These are phyloP conservation scores for Erpobdella octoculata DNA, from an alignment of 2,888 invertebrate species.

Conservation along the genomic window DNA sequence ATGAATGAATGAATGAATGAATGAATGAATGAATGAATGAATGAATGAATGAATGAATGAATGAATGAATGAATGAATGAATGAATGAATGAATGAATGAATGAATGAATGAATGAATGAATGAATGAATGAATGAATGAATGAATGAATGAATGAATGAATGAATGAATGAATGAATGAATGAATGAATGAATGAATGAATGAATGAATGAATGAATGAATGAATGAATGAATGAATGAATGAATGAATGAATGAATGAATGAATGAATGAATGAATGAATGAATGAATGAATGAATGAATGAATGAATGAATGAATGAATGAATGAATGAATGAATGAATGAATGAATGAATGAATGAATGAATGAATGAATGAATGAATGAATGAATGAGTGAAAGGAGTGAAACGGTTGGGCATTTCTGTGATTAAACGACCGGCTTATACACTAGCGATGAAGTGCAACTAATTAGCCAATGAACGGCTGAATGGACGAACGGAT, in stretches of 20 bases:
- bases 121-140: background rate
- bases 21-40: background rate
- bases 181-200: background rate
- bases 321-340: background rate
- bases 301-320: background rate
- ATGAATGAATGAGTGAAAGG: background rate
- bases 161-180: background rate
- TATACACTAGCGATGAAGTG: too few relatives aligned
- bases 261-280: background rate
- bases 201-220: background rate
- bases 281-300: background rate
- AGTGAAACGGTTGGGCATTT: too few relatives aligned
- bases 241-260: background rate
- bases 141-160: background rate
- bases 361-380: background rate
- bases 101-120: background rate
- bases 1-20: background rate
- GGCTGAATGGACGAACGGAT: background rate
- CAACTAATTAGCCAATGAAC: background rate
- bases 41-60: background rate
- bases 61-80: background rate
- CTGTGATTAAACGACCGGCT: too few relatives aligned
- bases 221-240: background rate
- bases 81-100: background rate
- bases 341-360: background rate